Conservation (phyloP, 2,797 vertebrate species). For the Microcaecilia unicolor region DNA sequence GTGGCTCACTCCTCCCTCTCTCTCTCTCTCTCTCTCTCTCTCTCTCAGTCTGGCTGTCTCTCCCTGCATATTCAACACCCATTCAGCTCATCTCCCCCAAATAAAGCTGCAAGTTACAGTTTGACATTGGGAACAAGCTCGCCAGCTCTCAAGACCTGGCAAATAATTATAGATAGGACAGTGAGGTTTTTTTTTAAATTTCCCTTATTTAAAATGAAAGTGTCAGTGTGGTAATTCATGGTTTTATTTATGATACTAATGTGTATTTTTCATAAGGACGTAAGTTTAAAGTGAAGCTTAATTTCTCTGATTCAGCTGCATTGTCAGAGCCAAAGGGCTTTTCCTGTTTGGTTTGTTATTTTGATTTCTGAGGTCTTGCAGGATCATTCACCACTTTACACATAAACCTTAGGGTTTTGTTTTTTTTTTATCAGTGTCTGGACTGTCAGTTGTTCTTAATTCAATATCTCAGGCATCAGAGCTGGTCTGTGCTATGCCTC, state of each 20-base stretch:
- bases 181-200: conserved; percentile 22
- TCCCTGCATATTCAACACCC: too few species aligned
- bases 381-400: too few species aligned
- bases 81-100: background rate
- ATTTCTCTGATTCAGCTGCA: conserved; percentile 2
- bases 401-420: too few species aligned
- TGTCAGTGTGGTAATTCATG: conserved; percentile 40
- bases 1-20: conserved; percentile 22
- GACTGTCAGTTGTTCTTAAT: too few species aligned
- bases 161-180: conserved; percentile 40
- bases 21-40: background rate
- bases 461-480: too few species aligned
- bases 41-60: fast-evolving
- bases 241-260: conserved; percentile 42
- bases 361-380: too few species aligned
- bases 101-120: background rate
- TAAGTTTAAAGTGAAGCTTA: conserved; percentile 5
- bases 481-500: too few species aligned
- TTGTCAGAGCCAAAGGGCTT: too few species aligned
- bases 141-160: conserved; percentile 20
- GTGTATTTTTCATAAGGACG: background rate
- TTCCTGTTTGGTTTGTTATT: too few species aligned
- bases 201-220: conserved; percentile 43
- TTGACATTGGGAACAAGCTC: background rate
- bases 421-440: too few species aligned